These are phyloP conservation scores for Pomacea canaliculata DNA, from an alignment of 2,888 invertebrate genomes.

Conservation along the genomic window DNA sequence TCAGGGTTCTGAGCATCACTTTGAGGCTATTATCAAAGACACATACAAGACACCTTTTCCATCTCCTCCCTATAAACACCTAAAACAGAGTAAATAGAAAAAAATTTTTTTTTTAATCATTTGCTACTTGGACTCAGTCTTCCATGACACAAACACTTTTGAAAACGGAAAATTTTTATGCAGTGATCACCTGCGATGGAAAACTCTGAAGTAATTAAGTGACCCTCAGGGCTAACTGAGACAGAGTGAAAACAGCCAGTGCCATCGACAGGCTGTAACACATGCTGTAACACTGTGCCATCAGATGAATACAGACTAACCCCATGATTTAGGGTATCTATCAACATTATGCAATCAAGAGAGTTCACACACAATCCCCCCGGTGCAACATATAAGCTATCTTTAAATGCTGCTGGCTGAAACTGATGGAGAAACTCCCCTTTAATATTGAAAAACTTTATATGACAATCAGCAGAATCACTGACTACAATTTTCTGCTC, in stretches of 20 bases:
- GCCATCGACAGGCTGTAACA: slow-evolving; percentile 58
- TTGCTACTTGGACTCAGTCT: slow-evolving; percentile 55
- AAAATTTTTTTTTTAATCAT: slow-evolving; percentile 39
- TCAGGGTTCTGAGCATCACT: too few relatives aligned
- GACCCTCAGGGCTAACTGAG: slow-evolving; percentile 63
- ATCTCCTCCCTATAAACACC: too few relatives aligned
- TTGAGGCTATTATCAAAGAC: too few relatives aligned
- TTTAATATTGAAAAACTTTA: slow-evolving; percentile 53
- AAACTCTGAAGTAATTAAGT: slow-evolving; percentile 59
- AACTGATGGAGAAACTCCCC: slow-evolving; percentile 55
- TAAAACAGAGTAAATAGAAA: too few relatives aligned
- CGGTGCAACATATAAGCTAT: slow-evolving; percentile 54
- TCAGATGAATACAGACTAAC: slow-evolving; percentile 59
- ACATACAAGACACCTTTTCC: too few relatives aligned
- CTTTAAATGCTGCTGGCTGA: slow-evolving; percentile 42
- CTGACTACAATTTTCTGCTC: slow-evolving; percentile 54
- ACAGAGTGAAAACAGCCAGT: slow-evolving; percentile 58
- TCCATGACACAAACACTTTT: slow-evolving; percentile 56
- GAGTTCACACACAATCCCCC: slow-evolving; percentile 56
- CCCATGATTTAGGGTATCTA: slow-evolving; percentile 60
- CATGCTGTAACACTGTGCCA: slow-evolving; percentile 52
- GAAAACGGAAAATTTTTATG: slow-evolving; percentile 63
- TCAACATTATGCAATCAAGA: slow-evolving; percentile 55
- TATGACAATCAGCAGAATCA: slow-evolving; percentile 47
- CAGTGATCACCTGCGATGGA: slow-evolving; percentile 60